Percentiles rank a stretch among this genome's conserved stretches.
phyloP scores from a whole-genome alignment of 2,113 vertebrate genomes.

The Ictalurus furcatus region DNA sequence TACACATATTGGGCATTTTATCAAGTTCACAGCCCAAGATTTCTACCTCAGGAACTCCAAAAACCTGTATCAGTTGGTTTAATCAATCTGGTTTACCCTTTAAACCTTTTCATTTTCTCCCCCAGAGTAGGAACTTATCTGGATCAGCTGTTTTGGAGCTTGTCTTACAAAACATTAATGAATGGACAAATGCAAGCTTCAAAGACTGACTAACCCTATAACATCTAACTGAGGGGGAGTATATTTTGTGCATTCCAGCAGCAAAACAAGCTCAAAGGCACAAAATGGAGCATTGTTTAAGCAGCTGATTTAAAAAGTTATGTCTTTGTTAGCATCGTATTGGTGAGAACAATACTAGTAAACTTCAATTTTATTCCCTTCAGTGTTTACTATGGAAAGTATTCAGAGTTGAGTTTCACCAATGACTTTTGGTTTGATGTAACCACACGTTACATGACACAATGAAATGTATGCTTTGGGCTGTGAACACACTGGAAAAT shows the following conservation, averaged over 20 bases:
- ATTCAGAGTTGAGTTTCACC: not conserved
- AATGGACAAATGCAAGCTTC: not conserved
- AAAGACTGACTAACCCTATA: not conserved
- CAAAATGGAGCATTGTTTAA: not conserved
- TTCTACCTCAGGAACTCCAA: not conserved
- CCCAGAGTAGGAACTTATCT: not conserved
- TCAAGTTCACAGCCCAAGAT: not conserved
- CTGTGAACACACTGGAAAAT: not conserved
- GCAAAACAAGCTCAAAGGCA: not conserved
- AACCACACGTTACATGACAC: not conserved
- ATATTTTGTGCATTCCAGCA: not conserved
- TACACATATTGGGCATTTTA: not conserved
- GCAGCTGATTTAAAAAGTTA: not conserved
- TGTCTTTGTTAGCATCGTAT: not conserved
- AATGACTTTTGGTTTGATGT: not conserved
- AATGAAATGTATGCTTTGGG: not conserved
- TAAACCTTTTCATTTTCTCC: not conserved
- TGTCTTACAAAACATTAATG: not conserved
- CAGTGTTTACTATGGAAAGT: not conserved
- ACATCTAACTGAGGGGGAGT: not conserved
- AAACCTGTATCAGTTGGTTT: not conserved
- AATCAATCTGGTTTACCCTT: not conserved
- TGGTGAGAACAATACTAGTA: not conserved
- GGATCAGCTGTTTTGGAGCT: not conserved
- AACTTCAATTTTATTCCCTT: not conserved